phyloP scores from a whole-genome alignment of 2,888 invertebrate species.

The Pseudeuparius sepicola region DNA sequence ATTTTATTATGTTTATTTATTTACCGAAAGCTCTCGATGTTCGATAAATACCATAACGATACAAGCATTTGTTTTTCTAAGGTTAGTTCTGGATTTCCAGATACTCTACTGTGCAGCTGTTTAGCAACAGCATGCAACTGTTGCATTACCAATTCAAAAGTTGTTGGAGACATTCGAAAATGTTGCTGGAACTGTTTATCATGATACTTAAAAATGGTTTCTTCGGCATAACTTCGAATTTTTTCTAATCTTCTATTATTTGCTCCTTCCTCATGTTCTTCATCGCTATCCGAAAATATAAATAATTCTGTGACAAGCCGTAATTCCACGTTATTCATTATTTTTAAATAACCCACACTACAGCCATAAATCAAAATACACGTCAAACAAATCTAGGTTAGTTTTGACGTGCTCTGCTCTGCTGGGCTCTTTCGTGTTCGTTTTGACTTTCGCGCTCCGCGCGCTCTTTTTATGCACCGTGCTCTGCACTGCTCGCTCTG shows the following conservation, averaged over 20 bases:
- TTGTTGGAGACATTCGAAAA: neutral
- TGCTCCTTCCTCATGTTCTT: neutral
- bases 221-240: neutral
- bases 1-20: no score
- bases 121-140: conserved; percentile 2
- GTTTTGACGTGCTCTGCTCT: no score
- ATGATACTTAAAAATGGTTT: no score
- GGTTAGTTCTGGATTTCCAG: conserved; percentile 3
- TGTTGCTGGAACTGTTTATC: conserved; percentile 3
- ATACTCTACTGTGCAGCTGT: conserved; percentile 5
- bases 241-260: conserved; percentile 4
- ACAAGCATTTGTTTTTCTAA: conserved; percentile 3
- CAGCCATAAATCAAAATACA: no score
- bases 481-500: no score
- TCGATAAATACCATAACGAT: conserved; percentile 5
- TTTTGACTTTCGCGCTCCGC: no score
- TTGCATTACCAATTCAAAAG: neutral
- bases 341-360: no score
- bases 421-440: no score
- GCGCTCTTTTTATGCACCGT: no score
- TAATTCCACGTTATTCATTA: conserved; percentile 4
- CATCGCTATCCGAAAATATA: conserved; percentile 6
- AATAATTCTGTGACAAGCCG: neutral
- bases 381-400: no score
- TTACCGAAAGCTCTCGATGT: conserved; percentile 5